These are phyloP conservation scores for Heliconius nattereri DNA, from an alignment of 1,140 invertebrate species.

Conservation along the genomic window DNA sequence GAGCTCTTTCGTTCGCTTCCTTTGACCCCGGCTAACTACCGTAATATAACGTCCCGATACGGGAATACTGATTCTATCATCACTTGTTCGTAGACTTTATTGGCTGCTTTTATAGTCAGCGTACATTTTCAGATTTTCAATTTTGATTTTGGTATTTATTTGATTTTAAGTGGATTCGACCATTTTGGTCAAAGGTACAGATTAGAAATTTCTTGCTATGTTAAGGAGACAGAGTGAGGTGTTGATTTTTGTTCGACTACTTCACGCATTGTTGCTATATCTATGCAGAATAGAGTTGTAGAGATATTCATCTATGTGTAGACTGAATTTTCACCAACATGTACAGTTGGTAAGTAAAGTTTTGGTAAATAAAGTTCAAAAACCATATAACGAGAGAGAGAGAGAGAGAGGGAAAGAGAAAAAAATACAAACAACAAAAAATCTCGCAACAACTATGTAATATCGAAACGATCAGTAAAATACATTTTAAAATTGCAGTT, in stretches of 20 bases:
- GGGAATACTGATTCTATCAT: slow-evolving; percentile 20
- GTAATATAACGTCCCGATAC: slow-evolving; percentile 29
- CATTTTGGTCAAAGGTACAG: background rate
- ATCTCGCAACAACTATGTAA: background rate
- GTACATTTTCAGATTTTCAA: slow-evolving; percentile 10
- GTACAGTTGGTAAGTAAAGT: too few relatives aligned
- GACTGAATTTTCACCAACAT: too few relatives aligned
- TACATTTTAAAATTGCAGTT: background rate
- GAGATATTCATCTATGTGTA: too few relatives aligned
- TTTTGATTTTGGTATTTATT: slow-evolving; percentile 17
- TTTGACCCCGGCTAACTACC: slow-evolving; percentile 29
- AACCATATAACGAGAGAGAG: background rate
- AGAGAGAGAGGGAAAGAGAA: too few relatives aligned
- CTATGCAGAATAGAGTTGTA: too few relatives aligned
- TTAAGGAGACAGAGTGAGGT: too few relatives aligned
- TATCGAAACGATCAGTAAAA: background rate
- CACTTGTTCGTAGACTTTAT: slow-evolving; percentile 25
- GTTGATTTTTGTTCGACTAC: too few relatives aligned
- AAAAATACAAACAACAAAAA: background rate
- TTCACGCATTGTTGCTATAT: too few relatives aligned
- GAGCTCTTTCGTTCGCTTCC: slow-evolving; percentile 25
- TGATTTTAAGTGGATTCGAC: slow-evolving; percentile 17
- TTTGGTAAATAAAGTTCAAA: background rate
- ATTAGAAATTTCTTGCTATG: too few relatives aligned
- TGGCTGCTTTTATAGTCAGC: background rate